phyloP scores from a whole-genome alignment of 2,113 vertebrate genomes.

The Cryptotis parvus region DNA sequence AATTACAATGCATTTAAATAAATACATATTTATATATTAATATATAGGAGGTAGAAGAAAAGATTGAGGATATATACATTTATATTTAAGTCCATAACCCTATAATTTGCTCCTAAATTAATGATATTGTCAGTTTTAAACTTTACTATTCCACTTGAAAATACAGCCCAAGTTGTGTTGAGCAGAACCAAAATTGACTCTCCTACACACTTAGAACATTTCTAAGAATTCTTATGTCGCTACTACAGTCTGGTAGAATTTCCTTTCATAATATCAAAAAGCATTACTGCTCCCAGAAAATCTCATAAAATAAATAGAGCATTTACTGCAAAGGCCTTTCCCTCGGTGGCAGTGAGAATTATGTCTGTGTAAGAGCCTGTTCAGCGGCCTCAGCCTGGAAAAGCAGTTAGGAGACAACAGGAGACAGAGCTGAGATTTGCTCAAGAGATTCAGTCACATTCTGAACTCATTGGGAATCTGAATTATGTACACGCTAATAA shows the following conservation, averaged over 20 bases:
- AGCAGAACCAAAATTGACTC: neutral
- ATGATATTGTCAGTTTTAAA: neutral
- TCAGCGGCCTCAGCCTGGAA: neutral
- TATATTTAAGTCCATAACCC: neutral
- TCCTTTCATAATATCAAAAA: constrained; percentile 22
- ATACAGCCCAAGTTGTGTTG: neutral
- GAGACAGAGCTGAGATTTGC: neutral
- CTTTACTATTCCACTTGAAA: neutral
- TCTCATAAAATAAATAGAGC: neutral
- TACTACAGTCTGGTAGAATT: neutral
- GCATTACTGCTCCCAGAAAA: neutral
- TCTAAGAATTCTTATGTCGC: neutral
- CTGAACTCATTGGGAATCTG: neutral
- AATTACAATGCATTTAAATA: neutral
- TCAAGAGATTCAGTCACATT: neutral
- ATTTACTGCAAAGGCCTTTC: neutral
- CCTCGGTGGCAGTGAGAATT: neutral
- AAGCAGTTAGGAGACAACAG: neutral
- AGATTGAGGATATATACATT: neutral
- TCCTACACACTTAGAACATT: neutral
- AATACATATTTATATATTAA: neutral
- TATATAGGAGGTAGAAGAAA: neutral
- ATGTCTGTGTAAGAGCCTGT: neutral
- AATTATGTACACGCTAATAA: neutral
- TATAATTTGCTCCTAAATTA: neutral